Conservation (phyloP, 2,797 vertebrate genomes). For the Sciurus carolinensis region DNA sequence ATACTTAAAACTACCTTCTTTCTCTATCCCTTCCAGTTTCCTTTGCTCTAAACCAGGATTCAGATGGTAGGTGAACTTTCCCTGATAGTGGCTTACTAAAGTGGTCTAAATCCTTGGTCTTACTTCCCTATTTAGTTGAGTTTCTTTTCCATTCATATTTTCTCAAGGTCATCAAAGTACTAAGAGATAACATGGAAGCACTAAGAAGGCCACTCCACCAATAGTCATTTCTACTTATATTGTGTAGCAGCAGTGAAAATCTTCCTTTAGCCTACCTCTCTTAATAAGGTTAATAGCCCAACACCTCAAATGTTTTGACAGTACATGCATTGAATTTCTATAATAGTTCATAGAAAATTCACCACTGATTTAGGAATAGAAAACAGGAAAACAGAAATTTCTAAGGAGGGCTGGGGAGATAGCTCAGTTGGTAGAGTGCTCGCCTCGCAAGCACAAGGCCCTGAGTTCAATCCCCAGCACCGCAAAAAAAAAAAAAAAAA, state of each 20-base stretch:
- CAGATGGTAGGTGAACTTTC: not conserved
- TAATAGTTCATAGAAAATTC: not conserved
- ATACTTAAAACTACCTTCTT: not conserved
- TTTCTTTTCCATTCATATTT: conserved; percentile 18
- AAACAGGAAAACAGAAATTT: not conserved
- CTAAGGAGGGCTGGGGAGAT: not conserved
- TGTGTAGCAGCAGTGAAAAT: not conserved
- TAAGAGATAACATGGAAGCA: not conserved
- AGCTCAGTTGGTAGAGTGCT: too few species aligned
- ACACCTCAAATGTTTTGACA: not conserved
- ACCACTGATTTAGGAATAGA: not conserved
- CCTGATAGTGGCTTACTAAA: not conserved
- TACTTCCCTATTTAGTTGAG: not conserved
- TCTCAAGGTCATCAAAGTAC: not conserved
- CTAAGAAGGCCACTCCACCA: not conserved
- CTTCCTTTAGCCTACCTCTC: not conserved
- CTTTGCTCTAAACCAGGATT: not conserved
- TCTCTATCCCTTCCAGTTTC: not conserved
- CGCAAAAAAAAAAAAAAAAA: too few species aligned
- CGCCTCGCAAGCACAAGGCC: too few species aligned
- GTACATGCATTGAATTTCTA: not conserved
- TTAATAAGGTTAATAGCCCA: not conserved
- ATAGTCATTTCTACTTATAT: not conserved
- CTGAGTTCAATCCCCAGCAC: too few species aligned
- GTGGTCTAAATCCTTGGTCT: not conserved